Evolutionary conservation across 2,888 invertebrate genomes (phyloP).

Genomic region (Aelia acuminata): DNA sequence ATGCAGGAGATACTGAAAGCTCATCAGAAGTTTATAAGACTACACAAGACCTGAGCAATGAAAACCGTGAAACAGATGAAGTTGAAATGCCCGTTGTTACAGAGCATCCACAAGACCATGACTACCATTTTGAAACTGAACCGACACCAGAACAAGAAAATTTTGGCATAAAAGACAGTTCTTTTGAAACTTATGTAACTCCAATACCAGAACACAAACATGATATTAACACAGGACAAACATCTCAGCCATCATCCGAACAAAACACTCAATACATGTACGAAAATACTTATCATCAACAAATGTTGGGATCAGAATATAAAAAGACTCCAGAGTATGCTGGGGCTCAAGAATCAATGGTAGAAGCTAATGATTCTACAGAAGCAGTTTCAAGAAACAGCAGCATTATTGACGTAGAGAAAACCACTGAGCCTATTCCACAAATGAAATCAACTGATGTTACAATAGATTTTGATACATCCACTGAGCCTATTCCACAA

Average conservation of each 20-base stretch:
- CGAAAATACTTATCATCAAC: conserved; percentile 55
- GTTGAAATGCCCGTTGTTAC: conserved; percentile 66
- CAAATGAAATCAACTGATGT: neutral
- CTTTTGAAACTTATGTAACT: neutral
- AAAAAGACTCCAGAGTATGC: conserved; percentile 13
- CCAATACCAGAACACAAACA: neutral
- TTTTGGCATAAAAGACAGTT: neutral
- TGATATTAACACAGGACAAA: conserved; percentile 65
- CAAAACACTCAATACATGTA: neutral
- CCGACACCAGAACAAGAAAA: conserved; percentile 64
- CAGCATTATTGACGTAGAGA: neutral
- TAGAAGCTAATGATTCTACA: neutral
- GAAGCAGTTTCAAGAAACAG: neutral
- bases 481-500: neutral
- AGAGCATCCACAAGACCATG: conserved; percentile 64
- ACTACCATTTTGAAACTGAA: conserved; percentile 59
- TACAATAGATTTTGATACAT: neutral
- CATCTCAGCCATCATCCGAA: conserved; percentile 60
- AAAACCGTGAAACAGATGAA: conserved; percentile 54
- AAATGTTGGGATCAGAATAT: neutral
- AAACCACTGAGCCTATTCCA: neutral
- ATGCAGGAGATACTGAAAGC: neutral
- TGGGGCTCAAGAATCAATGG: neutral
- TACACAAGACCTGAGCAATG: neutral
- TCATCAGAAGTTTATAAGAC: conserved; percentile 33